Percentiles rank a stretch among this genome's conserved stretches.
phyloP scores from a whole-genome alignment of 2,888 invertebrate genomes.

The Drosophila picticornis region DNA sequence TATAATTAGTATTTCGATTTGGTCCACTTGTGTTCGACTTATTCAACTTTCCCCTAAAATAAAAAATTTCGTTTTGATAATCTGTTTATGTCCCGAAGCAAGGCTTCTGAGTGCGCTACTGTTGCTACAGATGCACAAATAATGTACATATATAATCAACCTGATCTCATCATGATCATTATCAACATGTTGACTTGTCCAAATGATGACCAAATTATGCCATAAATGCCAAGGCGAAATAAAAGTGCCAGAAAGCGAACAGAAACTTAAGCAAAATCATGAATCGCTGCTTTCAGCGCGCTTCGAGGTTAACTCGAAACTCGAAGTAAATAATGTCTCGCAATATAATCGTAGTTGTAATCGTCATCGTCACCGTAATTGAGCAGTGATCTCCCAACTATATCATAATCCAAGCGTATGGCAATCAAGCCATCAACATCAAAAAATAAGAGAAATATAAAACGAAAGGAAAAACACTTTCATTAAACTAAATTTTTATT shows the following conservation, averaged over 20 bases:
- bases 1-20: neutral
- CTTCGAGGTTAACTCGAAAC: slow-evolving; percentile 43
- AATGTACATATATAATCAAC: slow-evolving; percentile 19
- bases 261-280: slow-evolving; percentile 19
- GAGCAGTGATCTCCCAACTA: slow-evolving; percentile 46
- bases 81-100: slow-evolving; percentile 14
- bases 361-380: slow-evolving; percentile 43
- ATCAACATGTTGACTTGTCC: slow-evolving; percentile 28
- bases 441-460: slow-evolving; percentile 15
- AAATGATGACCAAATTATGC: slow-evolving; percentile 65
- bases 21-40: neutral
- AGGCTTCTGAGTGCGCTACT: slow-evolving; percentile 30
- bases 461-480: slow-evolving; percentile 69
- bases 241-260: slow-evolving; percentile 37
- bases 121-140: slow-evolving; percentile 17
- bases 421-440: slow-evolving; percentile 76
- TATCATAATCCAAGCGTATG: slow-evolving; percentile 68
- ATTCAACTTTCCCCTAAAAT: slow-evolving; percentile 23
- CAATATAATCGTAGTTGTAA: slow-evolving; percentile 43
- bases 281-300: slow-evolving; percentile 51
- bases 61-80: slow-evolving; percentile 2
- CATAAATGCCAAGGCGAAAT: slow-evolving; percentile 77
- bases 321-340: slow-evolving; percentile 5
- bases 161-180: slow-evolving; percentile 32
- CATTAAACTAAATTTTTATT: slow-evolving; percentile 79